These are phyloP conservation scores for Andrena minutula DNA, from an alignment of 2,888 invertebrate genomes.

Conservation along the genomic window DNA sequence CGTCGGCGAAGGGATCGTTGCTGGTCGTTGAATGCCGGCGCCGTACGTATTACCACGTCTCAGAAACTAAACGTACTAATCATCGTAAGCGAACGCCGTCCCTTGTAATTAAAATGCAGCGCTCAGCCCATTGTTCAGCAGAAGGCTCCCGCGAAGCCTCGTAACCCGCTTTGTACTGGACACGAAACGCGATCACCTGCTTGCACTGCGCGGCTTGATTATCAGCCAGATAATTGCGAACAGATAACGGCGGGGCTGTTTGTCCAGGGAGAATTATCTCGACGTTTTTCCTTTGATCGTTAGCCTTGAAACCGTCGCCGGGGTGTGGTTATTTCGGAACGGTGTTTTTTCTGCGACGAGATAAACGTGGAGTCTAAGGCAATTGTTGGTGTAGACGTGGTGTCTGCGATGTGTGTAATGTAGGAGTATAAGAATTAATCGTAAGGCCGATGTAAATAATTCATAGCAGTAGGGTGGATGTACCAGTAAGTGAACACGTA, in stretches of 20 bases:
- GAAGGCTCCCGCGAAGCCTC: not conserved
- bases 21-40: constrained; percentile 7
- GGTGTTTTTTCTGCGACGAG: constrained; percentile 5
- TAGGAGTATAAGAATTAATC: too few species aligned
- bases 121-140: constrained; percentile 12
- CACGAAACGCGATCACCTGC: constrained; percentile 21
- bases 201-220: constrained; percentile 17
- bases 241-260: constrained; percentile 8
- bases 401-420: too few species aligned
- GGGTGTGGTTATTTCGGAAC: constrained; percentile 15
- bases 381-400: not conserved
- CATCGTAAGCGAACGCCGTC: constrained; percentile 44
- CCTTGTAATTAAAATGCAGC: constrained; percentile 61
- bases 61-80: constrained; percentile 62
- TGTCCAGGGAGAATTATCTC: constrained; percentile 14
- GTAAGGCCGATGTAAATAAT: too few species aligned
- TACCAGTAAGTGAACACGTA: too few species aligned
- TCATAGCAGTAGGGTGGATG: too few species aligned
- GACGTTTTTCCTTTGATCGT: constrained; percentile 36
- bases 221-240: constrained; percentile 24
- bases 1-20: constrained; percentile 26
- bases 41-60: constrained; percentile 38
- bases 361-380: not conserved
- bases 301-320: constrained; percentile 34
- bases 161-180: not conserved